Base-by-base conservation (phyloP, 2,113 vertebrate species). In the Sarotherodon lohbergeri region DNA sequence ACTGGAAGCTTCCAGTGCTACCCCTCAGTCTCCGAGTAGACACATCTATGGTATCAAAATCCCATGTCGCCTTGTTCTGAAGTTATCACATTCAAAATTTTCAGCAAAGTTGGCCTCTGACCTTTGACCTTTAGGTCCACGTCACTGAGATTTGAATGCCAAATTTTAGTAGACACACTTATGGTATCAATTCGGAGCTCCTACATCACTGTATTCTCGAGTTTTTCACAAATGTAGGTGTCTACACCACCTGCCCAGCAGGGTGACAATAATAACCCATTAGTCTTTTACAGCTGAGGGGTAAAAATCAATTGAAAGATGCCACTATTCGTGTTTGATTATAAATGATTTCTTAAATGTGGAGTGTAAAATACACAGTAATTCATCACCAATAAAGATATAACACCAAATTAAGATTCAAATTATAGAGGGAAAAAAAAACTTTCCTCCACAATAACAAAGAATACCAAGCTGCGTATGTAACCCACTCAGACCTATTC, bases 71-170 rank as follows among this genome's bases (percentile, higher is more conserved):
- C 59, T 63, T 34, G 29, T 0, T 63, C 29, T 61, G 16, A 61
- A 61, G 57, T 34, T 61, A 4, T 61, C 1, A 6, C 2, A 34
- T 11, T 63, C 0, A 34, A 2, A 5, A 63, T 34, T 63, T 63
- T 63, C 59, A 11, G 59, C 4, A 19, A 34, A 1, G 59, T 63
- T 63, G 29, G 59, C 16, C 16, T 61, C 29, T 61, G 57, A 61
- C 59, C 59, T 63, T 0, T 63, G 29, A 63, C 9, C 16, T 63
- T 63, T 34, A 63, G 9, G 29, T 63, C 0, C 0, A 19, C 3
- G 1, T 63, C 59, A 34, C 0, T 34, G 0, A 34, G 16, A 61
- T 63, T 34, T 63, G 59, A 63, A 63, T 0, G 0, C 29, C 16
- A 63, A 63, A 63, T 63, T 63, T 63, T 19, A 63, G 29, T 63